Conservation (phyloP, 1,140 invertebrate species). For the Zophobas atratus region DNA sequence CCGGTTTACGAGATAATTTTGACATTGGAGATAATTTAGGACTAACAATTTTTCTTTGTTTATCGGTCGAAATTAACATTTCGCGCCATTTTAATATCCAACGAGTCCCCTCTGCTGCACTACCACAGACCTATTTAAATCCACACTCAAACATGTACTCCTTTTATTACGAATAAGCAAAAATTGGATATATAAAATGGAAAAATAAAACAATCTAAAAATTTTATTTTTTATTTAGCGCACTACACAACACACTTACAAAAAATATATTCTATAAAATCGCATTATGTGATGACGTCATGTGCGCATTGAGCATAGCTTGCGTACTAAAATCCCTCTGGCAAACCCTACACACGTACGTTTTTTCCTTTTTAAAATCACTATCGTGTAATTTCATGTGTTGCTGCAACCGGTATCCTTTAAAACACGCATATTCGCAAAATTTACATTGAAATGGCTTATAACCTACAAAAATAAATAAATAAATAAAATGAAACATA, state of each 20-base stretch:
- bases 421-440: constrained; percentile 56
- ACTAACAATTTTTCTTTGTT: too few relatives aligned
- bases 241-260: background rate
- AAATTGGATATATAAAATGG: too few relatives aligned
- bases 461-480: constrained; percentile 52
- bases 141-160: too few relatives aligned
- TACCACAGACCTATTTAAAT: too few relatives aligned
- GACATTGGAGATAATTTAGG: too few relatives aligned
- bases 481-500: background rate
- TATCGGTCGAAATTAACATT: too few relatives aligned
- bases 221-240: too few relatives aligned
- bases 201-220: too few relatives aligned
- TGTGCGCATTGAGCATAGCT: constrained; percentile 50
- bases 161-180: too few relatives aligned
- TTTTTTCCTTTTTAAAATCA: constrained; percentile 41
- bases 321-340: constrained; percentile 44
- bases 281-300: constrained; percentile 52
- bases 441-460: constrained; percentile 54
- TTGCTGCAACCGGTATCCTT: constrained; percentile 56
- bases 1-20: too few relatives aligned
- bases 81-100: too few relatives aligned
- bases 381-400: constrained; percentile 57
- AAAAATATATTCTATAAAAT: constrained; percentile 41
- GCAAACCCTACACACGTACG: constrained; percentile 49
- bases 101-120: too few relatives aligned